Base-by-base conservation (phyloP, 1,140 invertebrate species). In the Manduca sexta region DNA sequence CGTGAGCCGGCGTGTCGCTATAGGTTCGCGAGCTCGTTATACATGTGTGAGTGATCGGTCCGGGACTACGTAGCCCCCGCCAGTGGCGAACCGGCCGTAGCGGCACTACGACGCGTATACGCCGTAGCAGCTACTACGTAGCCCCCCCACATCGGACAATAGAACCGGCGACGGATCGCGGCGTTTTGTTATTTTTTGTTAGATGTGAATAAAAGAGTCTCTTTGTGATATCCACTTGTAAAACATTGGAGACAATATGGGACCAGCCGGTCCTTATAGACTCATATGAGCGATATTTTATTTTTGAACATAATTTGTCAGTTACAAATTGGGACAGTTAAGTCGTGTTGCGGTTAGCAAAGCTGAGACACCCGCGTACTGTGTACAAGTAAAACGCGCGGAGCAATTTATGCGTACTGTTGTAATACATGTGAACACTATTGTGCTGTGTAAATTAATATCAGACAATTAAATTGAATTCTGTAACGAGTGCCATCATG, bases 51-150 rank as follows among this genome's bases (percentile, higher is more conserved):
- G 80, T 69, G 72, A 61, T 49, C 67, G 52, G 65, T 78, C 78
- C 76, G 78, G 78, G 76, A 55, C 59, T 54, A 64, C 62, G 70
- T 75, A 80, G 76, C 76, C 74, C 74, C 74, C 79, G 75, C 74
- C 73, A 83, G 79, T 83, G 63, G 66, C 67, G 69, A 75, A 62
- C 69, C 62, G 64, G 57, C 52, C 71, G 75, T 72, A 74, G 70
- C 66, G 53, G 49, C 56, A 52, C 72, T 77, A 79, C 74, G 68
- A 79, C 74, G 74, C 53, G 56, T 51, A 69, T 74, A 76, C 72
- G 74, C 30, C 70, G 74, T 80, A 81, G 73, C 54, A 26, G 8
- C 21, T 44, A 52, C 44, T 15, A 26, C 37, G 44, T 54, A 47
- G 48, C 53, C 57, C 52, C 21, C 41, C 56, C 49, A 59, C 55